Base-by-base conservation (phyloP, 2,888 invertebrate species). In the Sinohyriopsis cumingii region DNA sequence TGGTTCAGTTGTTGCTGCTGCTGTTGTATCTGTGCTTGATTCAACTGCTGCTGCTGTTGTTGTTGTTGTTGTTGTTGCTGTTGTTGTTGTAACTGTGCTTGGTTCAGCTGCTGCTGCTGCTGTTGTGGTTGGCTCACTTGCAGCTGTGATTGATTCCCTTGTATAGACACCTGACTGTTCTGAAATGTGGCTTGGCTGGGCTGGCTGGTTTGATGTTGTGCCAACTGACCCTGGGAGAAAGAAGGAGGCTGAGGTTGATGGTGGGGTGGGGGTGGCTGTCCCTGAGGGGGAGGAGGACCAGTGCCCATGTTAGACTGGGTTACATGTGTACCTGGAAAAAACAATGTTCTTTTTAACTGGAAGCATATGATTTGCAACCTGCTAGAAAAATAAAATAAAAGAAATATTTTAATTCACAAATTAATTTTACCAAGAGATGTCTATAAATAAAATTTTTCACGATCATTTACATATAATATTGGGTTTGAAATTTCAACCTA, bases 71-170 rank as follows among this genome's bases (percentile, higher is more conserved):
- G 53, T 24, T 55, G 62, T 24, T 28, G 33, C 66, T 68, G 45
- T 25, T 54, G 65, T 45, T 66, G 57, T 45, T 73, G 75, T 59
- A 67, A 76, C 22, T 65, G 73, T 20, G 63, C 66, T 33, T 67
- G 72, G 45, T 62, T 65, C 57, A 65, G 73, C 28, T 67, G 75
- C 56, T 66, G 67, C 28, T 73, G 70, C n/a, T 71, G 63, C 15
- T 63, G 54, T 18, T 22, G 53, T 24, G 59, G 62, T 24, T 28
- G 33, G 55, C 25, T 55, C 28, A 68, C 53, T 60, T 73, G 76
- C 59, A 67, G 77, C 24, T 65, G 73, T 18, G 65, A 66, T 53
- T 67, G 72, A 55, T 62, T 65, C 55, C 65, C 72, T 25, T 67
- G 75, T 55, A 65, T 64, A 25, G 55, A 45, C 24, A 62, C 57